phyloP scores from a whole-genome alignment of 2,113 vertebrate species.

The Crotophaga sulcirostris region DNA sequence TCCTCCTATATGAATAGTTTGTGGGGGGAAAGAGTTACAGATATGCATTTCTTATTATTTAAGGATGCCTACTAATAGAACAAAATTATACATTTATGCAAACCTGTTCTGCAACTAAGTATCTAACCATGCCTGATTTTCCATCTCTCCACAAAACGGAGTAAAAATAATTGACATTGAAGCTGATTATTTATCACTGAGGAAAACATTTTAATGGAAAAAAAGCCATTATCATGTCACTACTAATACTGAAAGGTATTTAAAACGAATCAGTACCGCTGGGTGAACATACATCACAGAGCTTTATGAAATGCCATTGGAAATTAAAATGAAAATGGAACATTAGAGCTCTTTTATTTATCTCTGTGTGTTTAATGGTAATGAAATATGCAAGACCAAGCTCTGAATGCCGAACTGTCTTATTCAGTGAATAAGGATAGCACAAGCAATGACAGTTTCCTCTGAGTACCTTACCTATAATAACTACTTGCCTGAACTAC shows the following conservation, averaged over 20 bases:
- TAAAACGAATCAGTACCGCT: not conserved
- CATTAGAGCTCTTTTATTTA: not conserved
- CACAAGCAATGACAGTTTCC: not conserved
- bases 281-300: not conserved
- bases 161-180: constrained; percentile 1
- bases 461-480: not conserved
- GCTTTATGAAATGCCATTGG: not conserved
- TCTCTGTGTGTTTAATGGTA: not conserved
- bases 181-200: not conserved
- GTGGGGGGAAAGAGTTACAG: not conserved
- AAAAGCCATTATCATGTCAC: not conserved
- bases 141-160: not conserved
- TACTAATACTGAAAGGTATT: not conserved
- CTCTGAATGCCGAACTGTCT: not conserved
- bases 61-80: not conserved
- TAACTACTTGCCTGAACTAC: not conserved
- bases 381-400: not conserved
- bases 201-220: not conserved
- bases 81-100: not conserved
- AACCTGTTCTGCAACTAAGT: not conserved
- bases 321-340: constrained; percentile 31
- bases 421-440: not conserved
- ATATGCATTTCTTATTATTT: not conserved
- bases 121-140: not conserved
- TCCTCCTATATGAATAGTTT: not conserved